These are phyloP conservation scores for Portevinia maculata DNA, from an alignment of 2,888 invertebrate species.

Conservation along the genomic window DNA sequence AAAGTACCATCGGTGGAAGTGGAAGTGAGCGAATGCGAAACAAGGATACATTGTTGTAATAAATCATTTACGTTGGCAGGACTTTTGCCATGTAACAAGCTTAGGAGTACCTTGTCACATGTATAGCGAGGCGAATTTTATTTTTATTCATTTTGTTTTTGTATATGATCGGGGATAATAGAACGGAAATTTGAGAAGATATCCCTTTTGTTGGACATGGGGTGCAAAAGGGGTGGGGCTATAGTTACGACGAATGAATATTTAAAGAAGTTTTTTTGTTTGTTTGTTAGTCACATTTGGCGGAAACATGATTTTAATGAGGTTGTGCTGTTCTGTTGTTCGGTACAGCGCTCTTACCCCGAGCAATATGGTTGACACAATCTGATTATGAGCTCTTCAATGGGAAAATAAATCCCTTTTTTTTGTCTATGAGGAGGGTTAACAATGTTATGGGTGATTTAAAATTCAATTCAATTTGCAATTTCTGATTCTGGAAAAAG, in stretches of 20 bases:
- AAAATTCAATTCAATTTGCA: not conserved
- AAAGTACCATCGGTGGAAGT: conserved; percentile 46
- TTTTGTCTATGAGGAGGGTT: not conserved
- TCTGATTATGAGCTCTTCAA: conserved; percentile 66
- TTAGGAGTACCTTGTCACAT: conserved; percentile 39
- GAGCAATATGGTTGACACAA: conserved; percentile 63
- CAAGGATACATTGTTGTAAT: conserved; percentile 3
- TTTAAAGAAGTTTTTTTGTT: conserved; percentile 23
- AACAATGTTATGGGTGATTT: not conserved
- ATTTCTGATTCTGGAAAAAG: too few relatives aligned
- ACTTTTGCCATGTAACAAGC: not conserved
- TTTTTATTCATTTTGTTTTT: conserved; percentile 65
- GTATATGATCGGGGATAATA: not conserved
- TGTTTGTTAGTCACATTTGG: conserved; percentile 4
- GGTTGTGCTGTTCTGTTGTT: conserved; percentile 11
- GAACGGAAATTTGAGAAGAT: not conserved
- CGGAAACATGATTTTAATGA: conserved; percentile 69
- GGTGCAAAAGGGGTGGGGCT: conserved; percentile 60
- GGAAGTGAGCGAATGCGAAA: not conserved
- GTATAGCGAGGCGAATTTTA: conserved; percentile 59
- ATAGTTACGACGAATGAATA: conserved; percentile 19
- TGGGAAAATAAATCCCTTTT: conserved; percentile 26
- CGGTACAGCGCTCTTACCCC: conserved; percentile 1
- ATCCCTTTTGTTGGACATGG: not conserved
- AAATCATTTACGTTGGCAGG: conserved; percentile 32